Percentiles rank a stretch among this genome's conserved stretches.
phyloP scores from a whole-genome alignment of 2,113 vertebrate genomes.

The human (Homo sapiens) region DNA sequence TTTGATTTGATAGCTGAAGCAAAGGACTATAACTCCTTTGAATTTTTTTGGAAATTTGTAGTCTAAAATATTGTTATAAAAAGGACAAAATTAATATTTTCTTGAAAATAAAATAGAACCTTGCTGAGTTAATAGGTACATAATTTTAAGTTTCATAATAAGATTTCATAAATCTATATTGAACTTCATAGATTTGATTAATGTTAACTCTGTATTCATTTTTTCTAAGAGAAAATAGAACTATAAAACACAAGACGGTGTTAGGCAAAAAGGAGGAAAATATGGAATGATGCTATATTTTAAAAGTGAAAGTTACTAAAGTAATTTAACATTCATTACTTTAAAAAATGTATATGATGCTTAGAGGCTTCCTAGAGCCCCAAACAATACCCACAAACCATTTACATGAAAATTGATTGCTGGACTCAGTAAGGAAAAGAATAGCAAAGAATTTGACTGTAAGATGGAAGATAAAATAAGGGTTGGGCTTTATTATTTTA shows the following conservation, averaged over 20 bases:
- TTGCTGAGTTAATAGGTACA: neutral
- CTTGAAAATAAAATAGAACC: neutral
- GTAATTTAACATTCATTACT: neutral
- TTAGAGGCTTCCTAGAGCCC: neutral
- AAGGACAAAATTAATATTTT: neutral
- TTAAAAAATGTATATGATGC: neutral
- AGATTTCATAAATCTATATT: conserved; percentile 1
- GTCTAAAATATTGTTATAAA: neutral
- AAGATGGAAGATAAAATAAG: neutral
- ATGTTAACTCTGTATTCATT: neutral
- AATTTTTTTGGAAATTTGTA: neutral
- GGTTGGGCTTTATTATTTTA: neutral
- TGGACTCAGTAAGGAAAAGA: neutral
- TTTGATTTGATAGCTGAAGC: neutral
- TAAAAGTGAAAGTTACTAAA: conserved; percentile 8
- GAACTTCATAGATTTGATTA: neutral
- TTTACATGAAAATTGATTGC: neutral
- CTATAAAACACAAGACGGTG: neutral
- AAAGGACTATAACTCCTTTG: neutral
- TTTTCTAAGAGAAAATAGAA: neutral
- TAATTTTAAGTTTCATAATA: conserved; percentile 22
- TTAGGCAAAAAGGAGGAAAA: neutral
- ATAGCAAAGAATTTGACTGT: neutral
- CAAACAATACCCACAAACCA: neutral
- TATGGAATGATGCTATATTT: neutral